Evolutionary conservation across 2,888 invertebrate species (phyloP).

Genomic region (Allacma fusca): DNA sequence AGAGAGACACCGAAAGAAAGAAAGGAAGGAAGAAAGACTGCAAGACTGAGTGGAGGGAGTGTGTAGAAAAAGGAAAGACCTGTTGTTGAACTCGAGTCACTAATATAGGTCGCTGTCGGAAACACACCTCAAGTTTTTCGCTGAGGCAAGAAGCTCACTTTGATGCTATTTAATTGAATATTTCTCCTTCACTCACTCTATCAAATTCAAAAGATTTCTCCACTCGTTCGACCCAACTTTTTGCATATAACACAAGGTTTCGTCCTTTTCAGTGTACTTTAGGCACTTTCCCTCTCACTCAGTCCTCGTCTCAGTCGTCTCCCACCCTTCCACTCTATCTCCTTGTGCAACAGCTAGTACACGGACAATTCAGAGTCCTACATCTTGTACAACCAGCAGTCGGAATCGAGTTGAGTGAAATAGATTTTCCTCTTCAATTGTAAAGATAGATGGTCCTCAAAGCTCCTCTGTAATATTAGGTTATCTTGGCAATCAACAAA

Average conservation of each 20-base stretch:
- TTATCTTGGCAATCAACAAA: conserved; percentile 10
- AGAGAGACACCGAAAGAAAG: not conserved
- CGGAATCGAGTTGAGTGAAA: not conserved
- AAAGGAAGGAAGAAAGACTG: not conserved
- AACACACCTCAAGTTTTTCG: conserved; percentile 50
- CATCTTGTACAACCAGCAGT: not conserved
- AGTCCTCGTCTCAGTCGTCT: too few species aligned
- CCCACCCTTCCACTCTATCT: conserved; percentile 16
- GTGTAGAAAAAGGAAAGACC: conserved; percentile 18
- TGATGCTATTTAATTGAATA: conserved; percentile 54
- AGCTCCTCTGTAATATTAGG: not conserved
- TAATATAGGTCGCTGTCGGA: conserved; percentile 48
- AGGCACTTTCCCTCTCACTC: conserved; percentile 19
- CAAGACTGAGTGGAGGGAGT: conserved; percentile 2
- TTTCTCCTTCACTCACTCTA: conserved; percentile 48
- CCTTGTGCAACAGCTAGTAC: not conserved
- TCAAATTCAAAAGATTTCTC: conserved; percentile 48
- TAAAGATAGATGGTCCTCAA: conserved; percentile 12
- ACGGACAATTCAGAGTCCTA: not conserved
- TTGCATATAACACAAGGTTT: conserved; percentile 24
- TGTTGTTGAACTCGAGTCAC: conserved; percentile 36
- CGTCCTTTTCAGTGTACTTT: not conserved
- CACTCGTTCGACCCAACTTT: conserved; percentile 28
- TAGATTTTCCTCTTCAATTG: conserved; percentile 16
- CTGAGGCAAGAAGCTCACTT: conserved; percentile 52